Base-by-base conservation (phyloP, 2,888 invertebrate genomes). In the Pyrocoelia pectoralis region DNA sequence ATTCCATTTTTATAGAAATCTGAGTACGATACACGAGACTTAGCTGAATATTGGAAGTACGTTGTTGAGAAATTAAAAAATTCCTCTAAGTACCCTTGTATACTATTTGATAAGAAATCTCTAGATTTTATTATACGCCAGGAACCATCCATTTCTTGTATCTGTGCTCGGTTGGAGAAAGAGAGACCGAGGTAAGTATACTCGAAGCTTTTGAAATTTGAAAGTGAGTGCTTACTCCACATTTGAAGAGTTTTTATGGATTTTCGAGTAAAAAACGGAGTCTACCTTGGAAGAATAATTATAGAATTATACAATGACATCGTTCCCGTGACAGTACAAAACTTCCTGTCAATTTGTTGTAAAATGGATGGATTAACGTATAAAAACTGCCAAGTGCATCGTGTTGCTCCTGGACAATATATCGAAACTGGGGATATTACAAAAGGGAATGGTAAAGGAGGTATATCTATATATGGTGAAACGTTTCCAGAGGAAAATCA, bases 361-460 rank as follows among this genome's bases (percentile, higher is more conserved):
- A 77, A 78, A 1, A 65, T 66, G 33, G 58, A 68, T 46, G 71
- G 74, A 9, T 70, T 76, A 28, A 74, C 77, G 18, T 83, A 79
- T 58, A 77, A 75, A 69, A 73, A 76, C 53, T 79, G 77, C 63
- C 66, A 70, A 5, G 80, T 86, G 50, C 83, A 84, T 71, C 80
- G 83, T 43, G 83, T 85, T 51, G 76, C 83, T 24, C 77, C 81
- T 10, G 81, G 80, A 18, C 79, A 82, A 61, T 84, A 81, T 78
- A 81, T 84, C 65, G 84, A 84, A 76, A 82, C 82, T n/a, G 86
- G 86, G 2, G 85, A 86, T 68, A 81, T 85, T 38, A 83, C 82
- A 0, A 80, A 81, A 62, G 80, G 81, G 38, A 83, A 82, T 69
- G 85, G 85, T 12, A 79, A 77, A 48, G 84, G 85, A 1, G 84